Evolutionary conservation across 2,888 invertebrate species (phyloP).

Genomic region (Lutraria lutraria): DNA sequence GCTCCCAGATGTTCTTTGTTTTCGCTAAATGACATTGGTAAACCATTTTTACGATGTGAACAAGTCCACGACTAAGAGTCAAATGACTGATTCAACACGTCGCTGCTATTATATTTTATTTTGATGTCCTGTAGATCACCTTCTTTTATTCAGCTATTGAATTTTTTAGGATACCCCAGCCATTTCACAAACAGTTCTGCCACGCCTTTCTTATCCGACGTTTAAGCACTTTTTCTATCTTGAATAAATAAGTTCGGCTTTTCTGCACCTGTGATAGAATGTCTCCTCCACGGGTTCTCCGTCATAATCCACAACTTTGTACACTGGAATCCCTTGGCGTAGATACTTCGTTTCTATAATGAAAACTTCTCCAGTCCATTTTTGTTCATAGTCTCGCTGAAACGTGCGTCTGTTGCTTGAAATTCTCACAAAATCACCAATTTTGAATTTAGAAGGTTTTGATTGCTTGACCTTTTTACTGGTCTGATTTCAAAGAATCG

Average conservation of each 20-base stretch:
- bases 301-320: slow-evolving; percentile 51
- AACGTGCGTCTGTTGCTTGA: slow-evolving; percentile 52
- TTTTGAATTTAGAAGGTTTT: slow-evolving; percentile 52
- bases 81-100: background rate
- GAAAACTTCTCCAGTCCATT: slow-evolving; percentile 63
- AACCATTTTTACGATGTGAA: too few relatives aligned
- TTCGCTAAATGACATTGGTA: too few relatives aligned
- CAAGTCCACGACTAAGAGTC: background rate
- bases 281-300: slow-evolving; percentile 44
- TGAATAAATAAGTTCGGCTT: slow-evolving; percentile 41
- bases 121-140: slow-evolving; percentile 14
- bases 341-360: slow-evolving; percentile 44
- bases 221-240: slow-evolving; percentile 54
- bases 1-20: too few relatives aligned
- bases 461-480: slow-evolving; percentile 15
- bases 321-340: slow-evolving; percentile 56
- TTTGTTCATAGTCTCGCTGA: slow-evolving; percentile 61
- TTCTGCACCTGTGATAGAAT: slow-evolving; percentile 48
- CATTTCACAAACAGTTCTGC: slow-evolving; percentile 55
- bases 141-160: slow-evolving; percentile 54
- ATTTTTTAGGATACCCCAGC: slow-evolving; percentile 62
- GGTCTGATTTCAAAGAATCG: slow-evolving; percentile 39
- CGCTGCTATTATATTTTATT: background rate
- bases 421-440: slow-evolving; percentile 49
- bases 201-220: slow-evolving; percentile 38